A percentile compares a stretch with the other conserved stretches of the same genome.
Evolutionary conservation across 1,140 invertebrate genomes (phyloP).

Genomic region (Euglossa dilemma): DNA sequence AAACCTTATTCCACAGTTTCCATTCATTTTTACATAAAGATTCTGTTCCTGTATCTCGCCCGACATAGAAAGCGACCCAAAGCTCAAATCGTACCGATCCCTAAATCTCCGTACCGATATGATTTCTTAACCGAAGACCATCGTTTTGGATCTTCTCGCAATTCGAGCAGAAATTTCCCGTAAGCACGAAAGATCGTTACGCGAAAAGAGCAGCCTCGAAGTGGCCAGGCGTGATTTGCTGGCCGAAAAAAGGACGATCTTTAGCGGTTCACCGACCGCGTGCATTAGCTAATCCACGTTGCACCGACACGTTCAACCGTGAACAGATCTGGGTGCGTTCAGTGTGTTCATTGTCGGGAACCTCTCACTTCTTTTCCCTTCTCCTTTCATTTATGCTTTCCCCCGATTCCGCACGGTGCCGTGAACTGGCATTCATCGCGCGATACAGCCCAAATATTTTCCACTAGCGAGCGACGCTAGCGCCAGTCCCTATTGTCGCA

Average conservation of each 20-base stretch:
- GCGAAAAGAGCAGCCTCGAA: conserved; percentile 51
- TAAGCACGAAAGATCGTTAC: conserved; percentile 21
- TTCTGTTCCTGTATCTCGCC: too few relatives aligned
- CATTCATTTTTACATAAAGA: too few relatives aligned
- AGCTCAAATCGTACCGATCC: too few relatives aligned
- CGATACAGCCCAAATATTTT: neutral
- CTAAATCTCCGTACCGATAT: neutral
- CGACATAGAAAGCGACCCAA: too few relatives aligned
- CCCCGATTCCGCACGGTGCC: neutral
- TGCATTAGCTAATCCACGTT: conserved; percentile 56
- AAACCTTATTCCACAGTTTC: too few relatives aligned
- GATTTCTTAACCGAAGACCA: neutral
- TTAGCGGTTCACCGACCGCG: conserved; percentile 55
- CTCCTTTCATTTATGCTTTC: neutral
- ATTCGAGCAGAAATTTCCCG: conserved; percentile 42
- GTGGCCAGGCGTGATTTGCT: conserved; percentile 51
- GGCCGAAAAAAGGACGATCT: conserved; percentile 50
- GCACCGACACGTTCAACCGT: conserved; percentile 13
- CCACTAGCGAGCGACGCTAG: too few relatives aligned
- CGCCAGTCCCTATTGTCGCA: too few relatives aligned
- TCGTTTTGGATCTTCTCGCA: neutral
- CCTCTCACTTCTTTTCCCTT: neutral
- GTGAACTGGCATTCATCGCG: neutral
- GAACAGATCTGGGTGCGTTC: neutral
- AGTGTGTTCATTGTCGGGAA: conserved; percentile 4